Conservation (phyloP, 2,888 invertebrate species). For the Oxyteleia sp. region DNA sequence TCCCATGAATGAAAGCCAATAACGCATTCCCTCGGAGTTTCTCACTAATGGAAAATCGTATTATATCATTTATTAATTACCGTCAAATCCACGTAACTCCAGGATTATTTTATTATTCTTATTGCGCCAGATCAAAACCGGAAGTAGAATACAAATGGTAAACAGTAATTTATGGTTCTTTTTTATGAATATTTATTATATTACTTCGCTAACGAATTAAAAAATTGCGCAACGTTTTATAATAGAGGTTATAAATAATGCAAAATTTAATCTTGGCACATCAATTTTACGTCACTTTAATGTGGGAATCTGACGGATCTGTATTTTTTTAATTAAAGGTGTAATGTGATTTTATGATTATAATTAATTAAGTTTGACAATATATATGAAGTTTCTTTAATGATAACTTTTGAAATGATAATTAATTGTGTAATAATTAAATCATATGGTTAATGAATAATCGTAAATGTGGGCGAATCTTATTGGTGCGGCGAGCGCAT, state of each 20-base stretch:
- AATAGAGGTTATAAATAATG: background rate
- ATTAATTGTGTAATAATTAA: too few relatives aligned
- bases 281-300: slow-evolving; percentile 15
- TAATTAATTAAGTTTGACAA: too few relatives aligned
- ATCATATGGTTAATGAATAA: too few relatives aligned
- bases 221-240: background rate
- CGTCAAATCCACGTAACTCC: background rate
- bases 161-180: slow-evolving; percentile 5
- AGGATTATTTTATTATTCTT: slow-evolving; percentile 10
- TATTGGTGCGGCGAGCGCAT: too few relatives aligned
- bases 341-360: too few relatives aligned
- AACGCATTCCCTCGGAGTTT: slow-evolving; percentile 17
- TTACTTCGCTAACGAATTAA: slow-evolving; percentile 7
- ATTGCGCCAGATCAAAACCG: slow-evolving; percentile 21
- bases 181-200: slow-evolving; percentile 29
- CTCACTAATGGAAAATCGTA: slow-evolving; percentile 35
- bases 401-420: too few relatives aligned
- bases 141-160: slow-evolving; percentile 7
- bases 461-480: too few relatives aligned
- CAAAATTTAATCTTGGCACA: slow-evolving; percentile 8
- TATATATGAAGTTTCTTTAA: too few relatives aligned
- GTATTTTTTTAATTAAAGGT: too few relatives aligned
- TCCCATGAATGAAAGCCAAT: slow-evolving; percentile 49
- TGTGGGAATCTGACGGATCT: slow-evolving; percentile 1
- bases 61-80: slow-evolving; percentile 46